Evolutionary conservation across 2,113 vertebrate genomes (phyloP), one percentile per base, ranked within the genome.

Genomic region (Leptocoma aspasia): DNA sequence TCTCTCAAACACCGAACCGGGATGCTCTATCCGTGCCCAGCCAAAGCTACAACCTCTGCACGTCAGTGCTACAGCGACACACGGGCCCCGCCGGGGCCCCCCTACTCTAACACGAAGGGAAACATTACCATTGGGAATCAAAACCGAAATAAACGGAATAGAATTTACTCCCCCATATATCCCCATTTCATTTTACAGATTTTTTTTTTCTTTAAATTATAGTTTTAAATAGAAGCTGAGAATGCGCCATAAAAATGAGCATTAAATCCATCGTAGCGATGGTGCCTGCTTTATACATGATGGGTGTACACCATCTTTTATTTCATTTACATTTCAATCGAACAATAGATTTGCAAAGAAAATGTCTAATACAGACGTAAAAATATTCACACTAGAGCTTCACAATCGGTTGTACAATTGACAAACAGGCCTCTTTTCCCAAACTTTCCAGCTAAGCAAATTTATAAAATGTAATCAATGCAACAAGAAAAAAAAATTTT

Each of bases 281-380:
- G 99, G 99, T 98, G 98, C 98, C 98, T 98, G 98, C 99, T 98
- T 98, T 99, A 99, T 99, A 99, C 98, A 99, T 99, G 98, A 99
- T 98, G 97, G 99, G 98, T 99, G 99, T 98, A 99, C 99, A 99
- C 99, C 99, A 99, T 99, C 99, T 98, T 98, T 98, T 99, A 98
- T 98, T 98, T 99, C 98, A 99, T 99, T 98, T 99, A 99, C 98
- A 99, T 98, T 99, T 99, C 98, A 99, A 99, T 99, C 99, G 98
- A 99, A 99, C 98, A 99, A 99, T 99, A 99, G 99, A 99, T 99
- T 99, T 97, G 98, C 98, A 99, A 99, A 99, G 98, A 98, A 99
- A 99, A 99, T 99, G 99, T 99, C 99, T 99, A 99, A 99, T 99
- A 99, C 99, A 99, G 99, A 99, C 99, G 99, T 99, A 98, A 98